Percentiles rank a stretch among this genome's conserved stretches.
Conservation (phyloP, 1,140 invertebrate species). For the Drosophila sproati region DNA sequence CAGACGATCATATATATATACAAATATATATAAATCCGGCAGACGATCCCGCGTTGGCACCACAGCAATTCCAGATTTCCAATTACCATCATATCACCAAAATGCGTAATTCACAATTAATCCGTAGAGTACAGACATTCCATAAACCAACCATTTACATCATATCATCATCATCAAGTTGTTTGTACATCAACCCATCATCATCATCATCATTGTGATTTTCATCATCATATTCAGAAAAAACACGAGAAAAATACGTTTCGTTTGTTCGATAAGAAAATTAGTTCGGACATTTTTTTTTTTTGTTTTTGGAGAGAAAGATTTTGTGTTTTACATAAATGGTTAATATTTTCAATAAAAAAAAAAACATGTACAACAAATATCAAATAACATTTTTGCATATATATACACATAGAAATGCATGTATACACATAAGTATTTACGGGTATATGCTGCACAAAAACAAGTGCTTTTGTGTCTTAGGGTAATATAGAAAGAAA, state of each 20-base stretch:
- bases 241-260: slow-evolving; percentile 85
- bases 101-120: slow-evolving; percentile 26
- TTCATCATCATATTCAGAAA: slow-evolving; percentile 84
- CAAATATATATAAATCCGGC: slow-evolving; percentile 8
- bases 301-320: slow-evolving; percentile 26
- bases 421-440: slow-evolving; percentile 39
- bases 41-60: slow-evolving; percentile 75
- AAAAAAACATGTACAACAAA: slow-evolving; percentile 75
- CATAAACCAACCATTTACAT: slow-evolving; percentile 66
- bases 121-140: slow-evolving; percentile 39
- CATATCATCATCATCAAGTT: slow-evolving; percentile 75
- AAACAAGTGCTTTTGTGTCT: slow-evolving; percentile 37
- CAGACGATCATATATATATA: slow-evolving; percentile 17
- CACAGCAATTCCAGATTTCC: slow-evolving; percentile 54
- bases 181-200: slow-evolving; percentile 76
- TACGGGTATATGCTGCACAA: slow-evolving; percentile 34
- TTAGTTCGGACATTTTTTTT: slow-evolving; percentile 85
- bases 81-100: slow-evolving; percentile 26
- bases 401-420: slow-evolving; percentile 63
- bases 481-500: slow-evolving; percentile 27
- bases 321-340: slow-evolving; percentile 75
- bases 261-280: slow-evolving; percentile 85
- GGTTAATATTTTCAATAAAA: slow-evolving; percentile 67
- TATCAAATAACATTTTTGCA: slow-evolving; percentile 61
- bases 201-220: slow-evolving; percentile 83